phyloP scores from a whole-genome alignment of 2,113 vertebrate species.

The Triplophysa rosa region DNA sequence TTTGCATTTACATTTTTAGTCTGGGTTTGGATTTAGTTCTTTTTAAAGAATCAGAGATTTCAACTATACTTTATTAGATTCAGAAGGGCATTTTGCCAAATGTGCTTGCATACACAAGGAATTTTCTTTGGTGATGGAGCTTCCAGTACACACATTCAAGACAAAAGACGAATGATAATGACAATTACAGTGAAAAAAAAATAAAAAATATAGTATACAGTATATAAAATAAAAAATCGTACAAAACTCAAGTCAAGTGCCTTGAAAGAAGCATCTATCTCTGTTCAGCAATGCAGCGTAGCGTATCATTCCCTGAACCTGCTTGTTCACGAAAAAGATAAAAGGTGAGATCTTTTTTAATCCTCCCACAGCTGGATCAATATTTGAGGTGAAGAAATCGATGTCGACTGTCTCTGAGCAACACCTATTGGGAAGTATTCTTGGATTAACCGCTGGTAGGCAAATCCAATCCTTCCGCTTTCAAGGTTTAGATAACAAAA shows the following conservation, averaged over 20 bases:
- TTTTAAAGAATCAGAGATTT: too few species aligned
- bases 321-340: not conserved
- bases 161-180: too few species aligned
- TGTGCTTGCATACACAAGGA: too few species aligned
- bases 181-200: too few species aligned
- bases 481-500: not conserved
- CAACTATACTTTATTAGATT: not conserved
- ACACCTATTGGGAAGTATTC: slow-evolving; percentile 23
- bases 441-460: slow-evolving; percentile 13
- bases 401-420: slow-evolving; percentile 25
- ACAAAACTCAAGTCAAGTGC: not conserved
- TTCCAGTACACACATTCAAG: too few species aligned
- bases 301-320: not conserved
- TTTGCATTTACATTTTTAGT: not conserved
- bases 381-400: slow-evolving; percentile 38
- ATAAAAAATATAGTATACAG: not conserved
- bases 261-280: not conserved
- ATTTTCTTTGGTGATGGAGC: too few species aligned
- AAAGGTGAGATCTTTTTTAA: slow-evolving; percentile 12
- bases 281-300: not conserved
- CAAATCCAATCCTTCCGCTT: slow-evolving; percentile 12
- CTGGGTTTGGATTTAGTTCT: not conserved
- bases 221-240: too few species aligned
- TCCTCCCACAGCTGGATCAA: slow-evolving; percentile 37
- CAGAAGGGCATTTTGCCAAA: too few species aligned